phyloP scores from a whole-genome alignment of 1,140 invertebrate genomes.

The Phortica variegata region DNA sequence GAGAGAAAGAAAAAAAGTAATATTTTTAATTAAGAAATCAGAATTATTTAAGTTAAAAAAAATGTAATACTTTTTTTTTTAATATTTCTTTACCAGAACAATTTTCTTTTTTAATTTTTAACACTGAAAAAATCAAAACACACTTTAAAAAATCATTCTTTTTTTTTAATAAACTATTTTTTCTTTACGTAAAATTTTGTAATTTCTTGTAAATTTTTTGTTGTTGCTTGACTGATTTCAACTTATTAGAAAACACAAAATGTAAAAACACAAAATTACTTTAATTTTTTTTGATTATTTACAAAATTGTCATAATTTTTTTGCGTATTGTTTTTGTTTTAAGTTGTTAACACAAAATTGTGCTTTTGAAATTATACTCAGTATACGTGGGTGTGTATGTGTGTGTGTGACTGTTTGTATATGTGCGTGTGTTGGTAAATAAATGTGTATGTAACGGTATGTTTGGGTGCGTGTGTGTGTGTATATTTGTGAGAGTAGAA shows the following conservation, averaged over 20 bases:
- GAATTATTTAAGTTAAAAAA: too few relatives aligned
- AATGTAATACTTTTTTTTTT: constrained; percentile 1
- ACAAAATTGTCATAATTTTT: constrained; percentile 4
- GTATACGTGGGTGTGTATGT: too few relatives aligned
- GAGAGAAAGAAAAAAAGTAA: background rate
- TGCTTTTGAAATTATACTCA: constrained; percentile 8
- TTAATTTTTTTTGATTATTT: background rate
- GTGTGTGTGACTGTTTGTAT: too few relatives aligned
- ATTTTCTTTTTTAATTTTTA: background rate
- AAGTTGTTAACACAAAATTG: constrained; percentile 15
- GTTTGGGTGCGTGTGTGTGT: too few relatives aligned
- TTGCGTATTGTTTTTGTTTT: constrained; percentile 25
- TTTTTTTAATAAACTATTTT: background rate
- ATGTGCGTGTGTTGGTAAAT: constrained; percentile 13
- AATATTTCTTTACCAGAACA: constrained; percentile 6
- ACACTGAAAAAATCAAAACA: constrained; percentile 7
- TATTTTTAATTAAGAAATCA: too few relatives aligned
- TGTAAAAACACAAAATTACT: constrained; percentile 1
- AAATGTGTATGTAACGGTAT: constrained; percentile 16
- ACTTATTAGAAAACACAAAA: constrained; percentile 11
- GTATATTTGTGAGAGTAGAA: too few relatives aligned
- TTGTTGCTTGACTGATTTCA: background rate
- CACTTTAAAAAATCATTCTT: constrained; percentile 1
- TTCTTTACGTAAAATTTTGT: constrained; percentile 1
- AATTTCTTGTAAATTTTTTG: background rate